Percentiles rank a stretch among this genome's conserved stretches.
These are phyloP conservation scores for Cecropterus lyciades DNA, from an alignment of 1,140 invertebrate genomes.

Conservation along the genomic window DNA sequence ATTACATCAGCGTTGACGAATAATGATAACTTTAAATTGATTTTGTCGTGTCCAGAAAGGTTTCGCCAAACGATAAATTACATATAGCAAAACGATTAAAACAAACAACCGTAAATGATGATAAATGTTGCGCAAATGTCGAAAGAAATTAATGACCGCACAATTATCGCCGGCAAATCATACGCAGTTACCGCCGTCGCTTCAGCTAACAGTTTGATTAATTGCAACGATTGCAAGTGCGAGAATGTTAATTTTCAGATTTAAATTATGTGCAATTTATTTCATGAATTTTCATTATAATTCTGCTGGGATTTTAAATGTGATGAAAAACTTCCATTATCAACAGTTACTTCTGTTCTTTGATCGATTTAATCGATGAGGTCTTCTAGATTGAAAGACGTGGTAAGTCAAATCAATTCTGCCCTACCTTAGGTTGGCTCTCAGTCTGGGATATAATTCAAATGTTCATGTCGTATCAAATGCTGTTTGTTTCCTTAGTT, in stretches of 20 bases:
- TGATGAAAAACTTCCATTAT: no score
- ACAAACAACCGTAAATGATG: constrained; percentile 31
- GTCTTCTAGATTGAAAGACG: no score
- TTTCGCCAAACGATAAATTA: constrained; percentile 13
- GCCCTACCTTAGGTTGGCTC: no score
- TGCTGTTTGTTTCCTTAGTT: no score
- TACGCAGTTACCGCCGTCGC: constrained; percentile 18
- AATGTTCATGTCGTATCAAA: no score
- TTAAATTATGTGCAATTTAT: neutral
- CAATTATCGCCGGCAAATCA: constrained; percentile 31
- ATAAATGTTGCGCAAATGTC: constrained; percentile 30
- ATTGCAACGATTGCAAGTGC: constrained; percentile 12
- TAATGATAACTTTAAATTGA: constrained; percentile 6
- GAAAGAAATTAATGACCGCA: constrained; percentile 34
- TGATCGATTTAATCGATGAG: no score
- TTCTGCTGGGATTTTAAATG: no score
- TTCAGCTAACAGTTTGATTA: constrained; percentile 27
- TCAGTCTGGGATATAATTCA: no score
- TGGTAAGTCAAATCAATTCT: no score
- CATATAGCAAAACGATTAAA: constrained; percentile 20
- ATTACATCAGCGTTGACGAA: neutral
- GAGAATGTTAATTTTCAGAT: neutral
- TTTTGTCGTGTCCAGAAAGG: neutral
- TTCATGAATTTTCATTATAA: neutral
- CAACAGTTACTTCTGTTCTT: no score